phyloP scores from a whole-genome alignment of 2,113 vertebrate species.

The Sula dactylatra region DNA sequence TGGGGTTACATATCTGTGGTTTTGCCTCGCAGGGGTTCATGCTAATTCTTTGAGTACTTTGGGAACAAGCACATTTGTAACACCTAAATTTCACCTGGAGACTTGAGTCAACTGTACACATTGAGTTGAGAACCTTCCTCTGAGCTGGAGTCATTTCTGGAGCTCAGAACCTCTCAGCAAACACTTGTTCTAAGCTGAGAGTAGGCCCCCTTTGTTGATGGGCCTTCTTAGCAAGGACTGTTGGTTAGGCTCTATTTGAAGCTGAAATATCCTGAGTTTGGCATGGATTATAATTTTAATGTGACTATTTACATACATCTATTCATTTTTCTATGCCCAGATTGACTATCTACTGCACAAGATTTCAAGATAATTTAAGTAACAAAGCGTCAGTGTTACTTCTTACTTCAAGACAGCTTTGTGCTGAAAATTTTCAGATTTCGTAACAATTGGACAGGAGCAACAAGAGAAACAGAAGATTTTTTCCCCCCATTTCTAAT shows the following conservation, averaged over 20 bases:
- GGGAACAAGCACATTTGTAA: not conserved
- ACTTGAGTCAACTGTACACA: not conserved
- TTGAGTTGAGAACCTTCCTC: not conserved
- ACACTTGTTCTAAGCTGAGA: not conserved
- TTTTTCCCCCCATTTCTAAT: not conserved
- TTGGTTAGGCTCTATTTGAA: not conserved
- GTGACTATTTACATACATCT: not conserved
- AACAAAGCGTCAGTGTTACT: not conserved
- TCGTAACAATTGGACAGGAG: not conserved
- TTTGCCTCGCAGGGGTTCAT: not conserved
- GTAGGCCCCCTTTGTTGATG: not conserved
- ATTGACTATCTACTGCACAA: not conserved
- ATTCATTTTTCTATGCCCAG: not conserved
- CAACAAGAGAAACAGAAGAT: not conserved
- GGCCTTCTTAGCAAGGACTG: not conserved
- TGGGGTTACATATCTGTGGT: not conserved
- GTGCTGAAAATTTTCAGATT: not conserved
- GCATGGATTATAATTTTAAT: not conserved
- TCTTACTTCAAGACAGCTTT: not conserved
- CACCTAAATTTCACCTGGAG: not conserved
- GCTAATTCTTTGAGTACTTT: not conserved
- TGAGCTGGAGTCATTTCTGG: not conserved
- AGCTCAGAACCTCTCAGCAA: not conserved
- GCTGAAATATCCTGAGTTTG: not conserved
- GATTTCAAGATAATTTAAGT: not conserved